Evolutionary conservation across 2,888 invertebrate genomes (phyloP).

Genomic region (Lapara coniferarum): DNA sequence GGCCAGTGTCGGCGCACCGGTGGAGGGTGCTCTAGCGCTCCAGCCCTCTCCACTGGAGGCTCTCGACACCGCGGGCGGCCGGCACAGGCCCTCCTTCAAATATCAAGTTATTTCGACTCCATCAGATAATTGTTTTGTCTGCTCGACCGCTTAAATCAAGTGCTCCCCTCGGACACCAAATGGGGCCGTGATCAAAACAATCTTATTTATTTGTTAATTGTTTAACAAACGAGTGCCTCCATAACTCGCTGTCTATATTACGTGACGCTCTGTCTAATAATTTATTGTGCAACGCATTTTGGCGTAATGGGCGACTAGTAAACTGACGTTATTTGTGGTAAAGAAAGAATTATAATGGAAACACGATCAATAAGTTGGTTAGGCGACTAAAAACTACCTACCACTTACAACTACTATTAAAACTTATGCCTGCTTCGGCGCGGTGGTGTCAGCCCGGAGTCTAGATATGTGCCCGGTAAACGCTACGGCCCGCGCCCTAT

Average conservation of each 20-base stretch:
- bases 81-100: conserved; percentile 15
- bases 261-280: background rate
- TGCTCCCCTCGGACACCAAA: background rate
- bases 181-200: conserved; percentile 11
- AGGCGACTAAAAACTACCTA: too few relatives aligned
- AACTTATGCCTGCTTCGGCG: too few relatives aligned
- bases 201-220: background rate
- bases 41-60: conserved; percentile 19
- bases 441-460: too few relatives aligned
- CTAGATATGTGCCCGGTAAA: too few relatives aligned
- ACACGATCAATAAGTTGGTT: background rate
- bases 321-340: background rate
- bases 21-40: conserved; percentile 6
- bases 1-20: conserved; percentile 9
- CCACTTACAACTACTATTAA: too few relatives aligned
- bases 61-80: conserved; percentile 10
- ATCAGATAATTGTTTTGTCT: conserved; percentile 20
- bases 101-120: conserved; percentile 23
- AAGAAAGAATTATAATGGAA: background rate
- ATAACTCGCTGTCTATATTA: background rate
- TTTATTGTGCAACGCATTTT: background rate
- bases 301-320: background rate
- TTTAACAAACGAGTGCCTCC: background rate
- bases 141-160: conserved; percentile 10
- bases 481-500: too few relatives aligned